A percentile compares a stretch with the other conserved stretches of the same genome.
Conservation (phyloP, 2,797 vertebrate genomes). For the Poeciliopsis paucimaculata region DNA sequence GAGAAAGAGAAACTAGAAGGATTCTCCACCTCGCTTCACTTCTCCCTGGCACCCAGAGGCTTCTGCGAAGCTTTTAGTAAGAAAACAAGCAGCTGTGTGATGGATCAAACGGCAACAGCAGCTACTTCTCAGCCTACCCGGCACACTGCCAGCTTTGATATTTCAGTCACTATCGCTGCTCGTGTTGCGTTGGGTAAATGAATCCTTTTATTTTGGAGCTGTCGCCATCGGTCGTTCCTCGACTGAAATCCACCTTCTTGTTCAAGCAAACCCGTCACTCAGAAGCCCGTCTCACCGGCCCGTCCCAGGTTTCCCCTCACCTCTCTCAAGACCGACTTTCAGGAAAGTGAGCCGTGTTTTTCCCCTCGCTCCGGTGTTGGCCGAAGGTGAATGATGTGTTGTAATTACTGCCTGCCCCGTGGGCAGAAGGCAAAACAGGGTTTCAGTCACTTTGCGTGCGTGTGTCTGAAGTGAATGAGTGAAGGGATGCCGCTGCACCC, state of each 20-base stretch:
- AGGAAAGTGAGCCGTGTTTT: slow-evolving; percentile 16
- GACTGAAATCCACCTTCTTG: slow-evolving; percentile 2
- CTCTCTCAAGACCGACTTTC: slow-evolving; percentile 27
- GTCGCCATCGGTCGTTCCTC: slow-evolving; percentile 13
- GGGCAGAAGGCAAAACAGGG: slow-evolving; percentile 33
- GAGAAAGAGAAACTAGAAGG: slow-evolving; percentile 36
- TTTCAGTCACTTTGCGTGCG: slow-evolving; percentile 44
- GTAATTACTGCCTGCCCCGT: slow-evolving; percentile 46
- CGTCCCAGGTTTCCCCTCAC: slow-evolving; percentile 22
- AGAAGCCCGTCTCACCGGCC: slow-evolving; percentile 9
- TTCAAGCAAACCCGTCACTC: slow-evolving; percentile 3
- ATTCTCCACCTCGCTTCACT: slow-evolving; percentile 65
- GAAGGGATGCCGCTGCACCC: slow-evolving; percentile 24
- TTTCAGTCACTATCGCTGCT: slow-evolving; percentile 69
- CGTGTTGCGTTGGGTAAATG: slow-evolving; percentile 45
- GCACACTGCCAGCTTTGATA: slow-evolving; percentile 75
- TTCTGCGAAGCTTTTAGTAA: slow-evolving; percentile 76
- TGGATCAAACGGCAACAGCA: slow-evolving; percentile 73
- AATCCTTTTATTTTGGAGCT: slow-evolving; percentile 45
- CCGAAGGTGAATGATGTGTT: slow-evolving; percentile 50
- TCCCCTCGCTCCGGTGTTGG: slow-evolving; percentile 1
- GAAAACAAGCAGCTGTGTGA: slow-evolving; percentile 70
- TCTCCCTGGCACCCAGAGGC: slow-evolving; percentile 67
- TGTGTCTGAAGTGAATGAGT: slow-evolving; percentile 26
- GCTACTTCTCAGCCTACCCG: slow-evolving; percentile 67